phyloP scores from a whole-genome alignment of 2,797 vertebrate genomes.

The Sebastes diaconus region DNA sequence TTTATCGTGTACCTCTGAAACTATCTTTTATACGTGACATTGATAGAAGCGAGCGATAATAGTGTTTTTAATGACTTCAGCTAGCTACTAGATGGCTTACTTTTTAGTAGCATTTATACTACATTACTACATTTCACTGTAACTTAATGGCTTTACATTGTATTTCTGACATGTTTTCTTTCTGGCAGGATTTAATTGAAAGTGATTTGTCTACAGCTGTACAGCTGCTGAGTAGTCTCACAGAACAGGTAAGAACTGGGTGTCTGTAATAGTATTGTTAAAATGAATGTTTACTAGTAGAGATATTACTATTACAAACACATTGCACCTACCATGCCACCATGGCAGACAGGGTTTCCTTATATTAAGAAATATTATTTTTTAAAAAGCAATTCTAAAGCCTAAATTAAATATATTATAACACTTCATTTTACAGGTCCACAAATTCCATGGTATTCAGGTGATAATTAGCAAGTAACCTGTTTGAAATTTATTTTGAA shows the following conservation, averaged over 20 bases:
- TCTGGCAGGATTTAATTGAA: conserved; percentile 74
- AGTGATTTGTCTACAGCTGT: conserved; percentile 76
- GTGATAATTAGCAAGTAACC: no score
- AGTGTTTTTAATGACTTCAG: neutral
- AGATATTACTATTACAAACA: neutral
- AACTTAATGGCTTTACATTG: neutral
- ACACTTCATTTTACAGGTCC: no score
- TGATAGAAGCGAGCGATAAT: neutral
- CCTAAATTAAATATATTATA: no score
- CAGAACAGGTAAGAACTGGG: conserved; percentile 74
- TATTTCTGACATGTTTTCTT: neutral
- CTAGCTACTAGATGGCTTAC: conserved; percentile 27
- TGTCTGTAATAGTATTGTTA: neutral
- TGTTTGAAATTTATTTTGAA: no score
- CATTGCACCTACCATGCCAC: no score
- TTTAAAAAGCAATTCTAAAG: no score
- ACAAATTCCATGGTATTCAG: no score
- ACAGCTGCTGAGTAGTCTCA: conserved; percentile 75
- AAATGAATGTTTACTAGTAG: neutral
- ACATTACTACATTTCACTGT: neutral
- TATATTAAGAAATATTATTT: no score
- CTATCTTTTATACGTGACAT: fast-evolving
- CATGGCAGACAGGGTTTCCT: no score
- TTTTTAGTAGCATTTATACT: neutral
- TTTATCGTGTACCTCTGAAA: neutral